phyloP scores from a whole-genome alignment of 2,888 invertebrate species.

The Tridacna crocea region DNA sequence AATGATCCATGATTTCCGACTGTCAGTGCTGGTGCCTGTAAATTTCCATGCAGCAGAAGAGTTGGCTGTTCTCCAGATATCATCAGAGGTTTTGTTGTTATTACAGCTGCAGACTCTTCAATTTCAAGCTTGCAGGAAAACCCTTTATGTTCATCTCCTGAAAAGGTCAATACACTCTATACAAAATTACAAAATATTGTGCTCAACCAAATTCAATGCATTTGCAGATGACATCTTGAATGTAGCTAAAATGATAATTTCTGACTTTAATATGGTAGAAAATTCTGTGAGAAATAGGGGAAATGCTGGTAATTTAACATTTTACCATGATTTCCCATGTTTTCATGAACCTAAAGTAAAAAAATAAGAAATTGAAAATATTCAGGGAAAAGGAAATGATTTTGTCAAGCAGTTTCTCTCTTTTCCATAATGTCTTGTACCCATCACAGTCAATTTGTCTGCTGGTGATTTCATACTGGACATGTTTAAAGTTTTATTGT shows the following conservation, averaged over 20 bases:
- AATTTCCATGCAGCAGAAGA: slow-evolving; percentile 55
- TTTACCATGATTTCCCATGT: too few species aligned
- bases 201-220: too few species aligned
- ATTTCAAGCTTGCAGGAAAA: slow-evolving; percentile 42
- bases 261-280: too few species aligned
- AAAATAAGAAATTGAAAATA: background rate
- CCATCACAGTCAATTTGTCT: too few species aligned
- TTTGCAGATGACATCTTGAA: too few species aligned
- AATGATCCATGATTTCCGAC: slow-evolving; percentile 60
- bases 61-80: slow-evolving; percentile 55
- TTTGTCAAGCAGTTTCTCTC: too few species aligned
- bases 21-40: slow-evolving; percentile 46
- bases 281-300: too few species aligned
- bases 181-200: background rate
- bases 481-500: too few species aligned
- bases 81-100: slow-evolving; percentile 40
- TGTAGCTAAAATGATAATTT: too few species aligned
- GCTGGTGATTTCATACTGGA: too few species aligned
- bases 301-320: too few species aligned
- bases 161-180: background rate
- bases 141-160: slow-evolving; percentile 39
- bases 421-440: too few species aligned
- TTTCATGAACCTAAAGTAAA: background rate
- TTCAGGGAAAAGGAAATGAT: background rate
- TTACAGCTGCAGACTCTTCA: slow-evolving; percentile 31